Conservation (phyloP, 2,797 vertebrate genomes). For the Heliangelus exortis region DNA sequence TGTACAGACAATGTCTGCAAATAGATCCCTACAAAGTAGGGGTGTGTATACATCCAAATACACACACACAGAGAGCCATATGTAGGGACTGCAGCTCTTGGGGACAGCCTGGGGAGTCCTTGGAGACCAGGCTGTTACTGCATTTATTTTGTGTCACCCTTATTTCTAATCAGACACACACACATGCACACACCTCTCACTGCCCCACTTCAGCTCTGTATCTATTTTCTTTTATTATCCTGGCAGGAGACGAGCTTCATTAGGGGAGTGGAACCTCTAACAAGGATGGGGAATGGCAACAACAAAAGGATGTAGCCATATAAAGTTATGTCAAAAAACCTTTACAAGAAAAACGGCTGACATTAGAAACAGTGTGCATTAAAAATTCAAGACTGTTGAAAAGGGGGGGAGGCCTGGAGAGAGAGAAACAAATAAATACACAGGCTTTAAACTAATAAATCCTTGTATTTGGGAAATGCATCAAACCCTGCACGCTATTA, state of each 20-base stretch:
- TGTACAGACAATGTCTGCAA: rapidly evolving
- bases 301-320: slow-evolving; percentile 57
- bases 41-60: not conserved
- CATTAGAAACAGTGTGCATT: slow-evolving; percentile 57
- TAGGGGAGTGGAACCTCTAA: slow-evolving; percentile 62
- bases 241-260: slow-evolving; percentile 68
- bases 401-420: not conserved
- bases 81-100: not conserved
- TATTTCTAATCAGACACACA: not conserved
- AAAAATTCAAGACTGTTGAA: slow-evolving; percentile 56
- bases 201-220: slow-evolving; percentile 20
- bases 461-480: slow-evolving; percentile 45
- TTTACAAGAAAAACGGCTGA: slow-evolving; percentile 64
- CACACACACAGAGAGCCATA: no score
- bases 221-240: slow-evolving; percentile 60
- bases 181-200: not conserved
- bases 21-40: no score
- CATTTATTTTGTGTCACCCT: not conserved
- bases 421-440: slow-evolving; percentile 62
- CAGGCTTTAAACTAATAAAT: slow-evolving; percentile 60
- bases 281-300: slow-evolving; percentile 64
- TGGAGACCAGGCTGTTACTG: not conserved
- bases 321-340: slow-evolving; percentile 69
- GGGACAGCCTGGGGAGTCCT: not conserved
- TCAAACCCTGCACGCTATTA: slow-evolving; percentile 45